Base-by-base conservation (phyloP, 2,797 vertebrate genomes). In the Crax fasciolata region DNA sequence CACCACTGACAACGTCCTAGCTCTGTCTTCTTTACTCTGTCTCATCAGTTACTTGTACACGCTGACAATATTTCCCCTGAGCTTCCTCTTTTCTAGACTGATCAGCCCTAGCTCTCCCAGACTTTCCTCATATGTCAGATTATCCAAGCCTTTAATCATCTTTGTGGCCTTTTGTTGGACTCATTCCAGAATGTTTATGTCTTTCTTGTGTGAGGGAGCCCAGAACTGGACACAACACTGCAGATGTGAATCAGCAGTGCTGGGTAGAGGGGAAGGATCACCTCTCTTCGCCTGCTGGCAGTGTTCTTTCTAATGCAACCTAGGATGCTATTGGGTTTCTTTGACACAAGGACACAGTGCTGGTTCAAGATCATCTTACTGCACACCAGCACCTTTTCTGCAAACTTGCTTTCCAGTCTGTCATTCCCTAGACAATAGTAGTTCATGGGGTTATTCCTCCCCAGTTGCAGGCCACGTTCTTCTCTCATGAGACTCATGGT, bases 21-120 rank as follows among this genome's bases (percentile, higher is more conserved):
- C 17, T 84, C 24, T 65, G 12, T 32, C 24, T 16, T 38, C 44
- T 77, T 63, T 61, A 8, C 11, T 62, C 9, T 18, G 8, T 66
- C 24, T 6, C 21, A 14, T 19, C 2, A 32, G 6, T 2, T 79
- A 20, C 65, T 75, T 61, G 15, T 59, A 12, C 39, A 41, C 2
- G 13, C 1, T 66, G 51, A 10, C 55, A 28, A 58, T 7, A 62
- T 19, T 2, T 58, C 9, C 38, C 5, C 17, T 0, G 0, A 52
- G 8, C 19, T 35, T 88, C 32, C 38, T 62, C 15, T 32, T 67
- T 62, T 55, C 27, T 18, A 51, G 39, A 13, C 5, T 61, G 25
- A 87, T 30, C 41, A 57, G 32, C 21, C 9, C 5, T 44, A 67
- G 5, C 25, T 75, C 30, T 66, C n/a, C 49, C 66, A 55, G 43